Evolutionary conservation across 2,113 vertebrate genomes (phyloP).

Genomic region (Rhinopithecus roxellana): DNA sequence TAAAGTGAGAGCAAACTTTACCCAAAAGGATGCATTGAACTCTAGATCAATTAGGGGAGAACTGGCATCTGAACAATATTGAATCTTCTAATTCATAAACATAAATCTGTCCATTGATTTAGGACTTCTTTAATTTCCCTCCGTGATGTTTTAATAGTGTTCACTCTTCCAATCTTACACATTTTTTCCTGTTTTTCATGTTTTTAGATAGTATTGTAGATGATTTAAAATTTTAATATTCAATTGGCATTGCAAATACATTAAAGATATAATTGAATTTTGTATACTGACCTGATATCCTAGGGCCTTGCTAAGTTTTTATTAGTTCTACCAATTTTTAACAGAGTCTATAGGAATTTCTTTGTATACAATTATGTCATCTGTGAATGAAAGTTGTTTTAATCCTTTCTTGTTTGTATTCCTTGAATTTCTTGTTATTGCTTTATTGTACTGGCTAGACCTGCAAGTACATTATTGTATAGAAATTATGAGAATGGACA

Average conservation of each 20-base stretch:
- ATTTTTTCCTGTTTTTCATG: not conserved
- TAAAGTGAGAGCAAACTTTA: not conserved
- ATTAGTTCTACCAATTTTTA: not conserved
- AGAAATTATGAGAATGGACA: not conserved
- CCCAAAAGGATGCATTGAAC: not conserved
- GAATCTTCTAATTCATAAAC: not conserved
- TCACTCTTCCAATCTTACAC: not conserved
- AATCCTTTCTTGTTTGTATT: not conserved
- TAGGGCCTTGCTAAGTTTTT: not conserved
- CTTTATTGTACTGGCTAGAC: not conserved
- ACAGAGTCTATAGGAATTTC: not conserved
- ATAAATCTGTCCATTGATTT: not conserved
- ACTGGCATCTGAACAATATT: not conserved
- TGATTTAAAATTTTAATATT: not conserved
- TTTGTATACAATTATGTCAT: not conserved
- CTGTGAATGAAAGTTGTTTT: not conserved
- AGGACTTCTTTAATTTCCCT: not conserved
- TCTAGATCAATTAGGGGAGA: not conserved
- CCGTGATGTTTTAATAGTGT: not conserved
- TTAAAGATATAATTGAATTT: not conserved
- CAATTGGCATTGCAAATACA: not conserved
- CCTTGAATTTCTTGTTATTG: not conserved
- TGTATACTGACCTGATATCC: not conserved
- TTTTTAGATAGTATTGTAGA: not conserved
- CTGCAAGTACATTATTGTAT: not conserved